Evolutionary conservation across 2,113 vertebrate genomes (phyloP), one percentile per base, ranked within the genome.

Genomic region (Nibea albiflora): DNA sequence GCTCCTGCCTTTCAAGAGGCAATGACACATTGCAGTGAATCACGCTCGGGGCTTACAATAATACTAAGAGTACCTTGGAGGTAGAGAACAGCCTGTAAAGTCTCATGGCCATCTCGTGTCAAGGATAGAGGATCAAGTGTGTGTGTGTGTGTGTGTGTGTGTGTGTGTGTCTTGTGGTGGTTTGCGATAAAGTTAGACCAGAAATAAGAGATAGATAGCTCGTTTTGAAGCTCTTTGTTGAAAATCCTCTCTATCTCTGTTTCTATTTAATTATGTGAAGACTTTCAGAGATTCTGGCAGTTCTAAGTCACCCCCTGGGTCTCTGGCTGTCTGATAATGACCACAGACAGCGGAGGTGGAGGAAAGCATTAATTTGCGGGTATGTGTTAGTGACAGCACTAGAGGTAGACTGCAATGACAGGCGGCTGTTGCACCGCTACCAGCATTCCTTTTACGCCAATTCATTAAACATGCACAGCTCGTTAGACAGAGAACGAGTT

Each of bases 321-420:
- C 67, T 78, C 64, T 70, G 50, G 46, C 66, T 88, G 79, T 80
- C 67, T 78, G 71, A 83, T 76, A 56, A 70, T 53, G 54, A 69
- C 22, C 7, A 28, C 46, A 63, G 64, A 63, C 56, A 53, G 69
- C 63, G 52, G 58, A 78, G 78, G 65, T 31, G 66, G 54, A 85
- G 53, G 50, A 63, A 76, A 53, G 42, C 44, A 61, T 31, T 74
- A 0, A 57, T 64, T 52, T 69, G 61, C 35, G 61, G 53, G 54
- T 47, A n/a, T 44, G 54, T 10, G 46, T 84, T 56, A 85, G 74
- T 74, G 79, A 75, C 65, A 74, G 62, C 2, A 54, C 54, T 54
- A 5, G 57, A 82, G 78, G 85, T 74, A 20, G 68, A 76, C 24
- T 57, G 53, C 67, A 64, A 81, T 73, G 22, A 64, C 4, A n/a